phyloP scores from a whole-genome alignment of 2,113 vertebrate genomes.

The Centropus unirufus region DNA sequence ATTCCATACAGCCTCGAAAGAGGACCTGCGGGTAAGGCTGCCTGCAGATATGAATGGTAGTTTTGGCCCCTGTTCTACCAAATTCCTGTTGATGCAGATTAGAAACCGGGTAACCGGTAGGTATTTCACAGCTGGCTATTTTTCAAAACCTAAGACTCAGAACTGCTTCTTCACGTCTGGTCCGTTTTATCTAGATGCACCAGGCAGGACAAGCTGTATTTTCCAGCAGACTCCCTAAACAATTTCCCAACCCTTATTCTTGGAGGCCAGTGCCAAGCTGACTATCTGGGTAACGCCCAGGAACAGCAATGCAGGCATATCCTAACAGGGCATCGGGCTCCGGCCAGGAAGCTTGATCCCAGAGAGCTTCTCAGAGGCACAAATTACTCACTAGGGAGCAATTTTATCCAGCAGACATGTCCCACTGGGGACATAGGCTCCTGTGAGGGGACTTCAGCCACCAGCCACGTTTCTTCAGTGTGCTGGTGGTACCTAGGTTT shows the following conservation, averaged over 20 bases:
- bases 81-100: neutral
- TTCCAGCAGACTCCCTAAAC: constrained; percentile 1
- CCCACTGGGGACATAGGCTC: neutral
- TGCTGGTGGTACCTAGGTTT: neutral
- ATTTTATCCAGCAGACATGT: neutral
- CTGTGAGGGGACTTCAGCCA: neutral
- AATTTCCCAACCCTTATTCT: neutral
- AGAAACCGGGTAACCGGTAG: neutral
- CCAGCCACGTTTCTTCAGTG: neutral
- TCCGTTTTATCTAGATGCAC: neutral
- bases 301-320: neutral
- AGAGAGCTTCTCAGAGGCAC: neutral
- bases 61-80: neutral
- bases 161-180: neutral
- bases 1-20: neutral
- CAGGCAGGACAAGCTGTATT: neutral
- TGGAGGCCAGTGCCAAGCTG: neutral
- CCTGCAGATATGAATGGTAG: neutral
- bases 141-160: neutral
- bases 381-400: neutral
- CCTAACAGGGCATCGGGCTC: neutral
- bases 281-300: neutral
- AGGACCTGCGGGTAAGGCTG: neutral
- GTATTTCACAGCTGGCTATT: neutral
- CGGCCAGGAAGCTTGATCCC: neutral